Evolutionary conservation across 2,888 invertebrate species (phyloP), one percentile per base, ranked within the genome.

Genomic region (Luffia ferchaultella): DNA sequence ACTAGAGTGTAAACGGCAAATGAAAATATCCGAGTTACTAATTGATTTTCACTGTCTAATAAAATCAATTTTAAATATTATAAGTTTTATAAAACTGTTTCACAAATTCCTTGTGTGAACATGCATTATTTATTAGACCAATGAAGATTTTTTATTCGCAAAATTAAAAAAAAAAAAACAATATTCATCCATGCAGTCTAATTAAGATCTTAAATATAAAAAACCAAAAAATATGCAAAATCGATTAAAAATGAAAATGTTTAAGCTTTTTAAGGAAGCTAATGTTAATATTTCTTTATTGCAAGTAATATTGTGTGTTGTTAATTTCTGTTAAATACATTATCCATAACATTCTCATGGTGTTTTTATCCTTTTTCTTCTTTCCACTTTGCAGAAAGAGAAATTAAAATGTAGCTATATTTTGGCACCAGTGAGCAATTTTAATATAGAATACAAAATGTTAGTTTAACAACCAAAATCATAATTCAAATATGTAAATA

Each of bases 1-100:
- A 73, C 80, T 82, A 82, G 63, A 68, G 82, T 83, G 82, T 74
- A 75, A 72, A 78, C 73, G 73, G 73, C 77, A 79, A 79, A 72
- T 70, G 70, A 78, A 74, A 58, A 67, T 63, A 60, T 52, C 63
- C 63, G 60, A 64, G 67, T 72, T 74, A 74, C 68, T 62, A 62
- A 54, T 57, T 59, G 60, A 62, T 57, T 54, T 53, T 69, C 70
- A 72, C 70, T 7, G 3, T 30, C 30, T 30, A 30, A 12, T 30
- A 30, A 12, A 7, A 30, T 7, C 3, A 30, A 7, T 30, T 12
- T 7, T 7, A 30, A 30, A 30, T 30, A 30, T 30, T 7, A 30
- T 7, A 3, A 30, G 3, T 30, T 30, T 30, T 7, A 30, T 30
- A 30, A 30, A 30, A 30, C 30, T 30, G 12, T 30, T 30, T 30